Base-by-base conservation (phyloP, 2,888 invertebrate genomes). In the Brachyptera putata region DNA sequence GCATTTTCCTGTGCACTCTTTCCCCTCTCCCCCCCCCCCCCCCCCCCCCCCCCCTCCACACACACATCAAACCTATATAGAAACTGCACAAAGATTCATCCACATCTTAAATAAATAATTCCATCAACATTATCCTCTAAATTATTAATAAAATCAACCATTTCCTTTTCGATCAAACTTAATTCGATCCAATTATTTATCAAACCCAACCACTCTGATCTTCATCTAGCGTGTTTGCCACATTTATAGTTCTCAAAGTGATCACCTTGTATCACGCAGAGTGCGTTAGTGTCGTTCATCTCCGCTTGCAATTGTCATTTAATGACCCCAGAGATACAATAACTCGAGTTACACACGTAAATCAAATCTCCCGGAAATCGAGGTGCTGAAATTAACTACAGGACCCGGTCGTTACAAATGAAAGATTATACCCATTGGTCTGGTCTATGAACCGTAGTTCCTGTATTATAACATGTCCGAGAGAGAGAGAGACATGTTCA, bases 341-440 rank as follows among this genome's bases (percentile, higher is more conserved):
- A 14, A 21, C 41, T 41, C 41, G n/a, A 18, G 18, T 41, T 16
- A 41, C 41, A 41, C n/a, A n/a, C n/a, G 21, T 21, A 41, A 41
- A 41, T 41, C 41, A 41, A 41, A 41, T 41, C 41, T n/a, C 5
- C 41, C 41, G 41, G 41, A 41, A 7, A 41, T 41, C 21, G 18
- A 30, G 34, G 41, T 21, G 2, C 41, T 18, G 41, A 18, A 21
- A 41, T 21, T 16, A 41, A 41, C 21, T 41, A 41, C 18, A 13
- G 41, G 14, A 16, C 41, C 21, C 14, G 16, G 41, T 41, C 41
- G 41, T 41, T 41, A 41, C 41, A 3, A 9, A 41, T 41, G 41
- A 41, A 41, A 41, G 41, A 41, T 41, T 41, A 41, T 21, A 41
- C 41, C 41, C 41, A 41, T 41, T 41, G 41, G 41, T 14, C 41